Percentiles rank a stretch among this genome's conserved stretches.
Evolutionary conservation across 2,797 vertebrate species (phyloP).

Genomic region (Picus viridis): DNA sequence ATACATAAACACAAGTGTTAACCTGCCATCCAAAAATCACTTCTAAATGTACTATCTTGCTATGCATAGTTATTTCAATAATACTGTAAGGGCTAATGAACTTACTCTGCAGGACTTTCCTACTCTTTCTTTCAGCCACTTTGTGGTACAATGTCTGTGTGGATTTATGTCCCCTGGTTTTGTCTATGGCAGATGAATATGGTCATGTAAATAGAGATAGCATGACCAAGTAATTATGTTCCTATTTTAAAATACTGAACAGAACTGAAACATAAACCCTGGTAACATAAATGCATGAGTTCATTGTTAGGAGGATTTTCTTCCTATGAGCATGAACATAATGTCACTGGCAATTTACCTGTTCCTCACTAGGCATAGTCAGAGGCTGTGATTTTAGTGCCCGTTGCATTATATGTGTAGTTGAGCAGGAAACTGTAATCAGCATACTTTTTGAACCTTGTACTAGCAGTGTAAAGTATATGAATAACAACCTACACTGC

Average conservation of each 20-base stretch:
- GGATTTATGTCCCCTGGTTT: background rate
- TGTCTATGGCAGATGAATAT: background rate
- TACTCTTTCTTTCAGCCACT: background rate
- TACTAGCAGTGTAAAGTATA: background rate
- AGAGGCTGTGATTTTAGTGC: background rate
- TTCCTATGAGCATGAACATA: background rate
- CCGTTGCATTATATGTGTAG: background rate
- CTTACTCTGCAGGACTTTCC: background rate
- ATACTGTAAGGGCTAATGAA: background rate
- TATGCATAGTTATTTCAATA: background rate
- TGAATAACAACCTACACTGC: constrained; percentile 4
- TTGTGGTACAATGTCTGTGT: background rate
- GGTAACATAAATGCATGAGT: background rate
- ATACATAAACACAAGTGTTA: background rate
- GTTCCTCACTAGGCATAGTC: background rate
- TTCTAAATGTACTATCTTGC: background rate
- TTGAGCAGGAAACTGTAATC: background rate
- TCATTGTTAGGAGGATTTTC: background rate
- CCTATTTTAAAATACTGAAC: background rate
- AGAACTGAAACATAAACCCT: constrained; percentile 7
- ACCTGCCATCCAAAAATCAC: background rate
- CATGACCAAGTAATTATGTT: background rate
- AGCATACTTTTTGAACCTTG: background rate
- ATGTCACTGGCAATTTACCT: constrained; percentile 14
- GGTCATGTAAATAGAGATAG: background rate